Evolutionary conservation across 2,888 invertebrate genomes (phyloP).

Genomic region (Agonum fuliginosum): DNA sequence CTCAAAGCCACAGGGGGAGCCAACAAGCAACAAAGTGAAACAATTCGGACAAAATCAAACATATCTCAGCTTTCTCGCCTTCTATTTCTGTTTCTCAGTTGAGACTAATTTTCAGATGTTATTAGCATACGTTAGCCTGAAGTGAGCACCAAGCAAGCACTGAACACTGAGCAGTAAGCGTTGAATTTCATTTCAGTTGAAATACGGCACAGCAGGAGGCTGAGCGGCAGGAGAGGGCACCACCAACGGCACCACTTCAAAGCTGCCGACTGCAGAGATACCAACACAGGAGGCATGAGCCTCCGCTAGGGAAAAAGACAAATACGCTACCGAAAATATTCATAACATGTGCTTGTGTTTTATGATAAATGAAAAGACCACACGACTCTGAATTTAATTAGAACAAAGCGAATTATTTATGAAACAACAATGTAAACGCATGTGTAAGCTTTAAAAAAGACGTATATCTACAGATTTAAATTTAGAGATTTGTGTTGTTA

Average conservation of each 20-base stretch:
- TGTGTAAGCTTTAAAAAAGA: background rate
- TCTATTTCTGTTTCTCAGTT: background rate
- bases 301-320: conserved; percentile 39
- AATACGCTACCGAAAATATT: conserved; percentile 47
- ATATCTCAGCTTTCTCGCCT: conserved; percentile 13
- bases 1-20: background rate
- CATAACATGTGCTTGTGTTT: conserved; percentile 48
- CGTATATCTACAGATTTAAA: conserved; percentile 2
- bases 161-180: too few species aligned
- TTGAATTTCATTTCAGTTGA: conserved; percentile 36
- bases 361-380: conserved; percentile 43
- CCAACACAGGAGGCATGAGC: too few species aligned
- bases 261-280: conserved; percentile 32
- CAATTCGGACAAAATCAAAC: conserved; percentile 18
- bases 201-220: conserved; percentile 5
- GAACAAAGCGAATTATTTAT: conserved; percentile 40
- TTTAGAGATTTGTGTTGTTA: too few species aligned
- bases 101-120: conserved; percentile 40
- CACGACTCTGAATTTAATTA: conserved; percentile 38
- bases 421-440: conserved; percentile 32
- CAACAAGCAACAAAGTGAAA: background rate
- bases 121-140: conserved; percentile 36
- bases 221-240: background rate
- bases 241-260: conserved; percentile 27
- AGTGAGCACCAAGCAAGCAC: too few species aligned